Evolutionary conservation across 2,888 invertebrate genomes (phyloP).

Genomic region (Tenodera sinensis): DNA sequence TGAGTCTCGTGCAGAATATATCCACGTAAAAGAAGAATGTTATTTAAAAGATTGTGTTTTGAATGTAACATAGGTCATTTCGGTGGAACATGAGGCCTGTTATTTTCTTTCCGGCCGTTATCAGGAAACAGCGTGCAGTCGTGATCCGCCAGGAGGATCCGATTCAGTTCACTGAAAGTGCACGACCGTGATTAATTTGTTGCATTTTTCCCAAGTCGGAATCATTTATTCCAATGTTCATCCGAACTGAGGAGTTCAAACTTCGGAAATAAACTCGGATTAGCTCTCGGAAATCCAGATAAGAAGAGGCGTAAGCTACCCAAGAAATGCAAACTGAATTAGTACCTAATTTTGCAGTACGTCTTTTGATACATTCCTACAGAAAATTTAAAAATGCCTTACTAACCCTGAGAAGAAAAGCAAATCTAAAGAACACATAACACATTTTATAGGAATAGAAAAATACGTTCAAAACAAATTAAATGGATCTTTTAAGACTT

Average conservation of each 20-base stretch:
- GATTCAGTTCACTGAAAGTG: not conserved
- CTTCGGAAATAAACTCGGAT: not conserved
- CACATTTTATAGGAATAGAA: too few relatives aligned
- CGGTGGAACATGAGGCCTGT: not conserved
- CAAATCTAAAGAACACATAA: too few relatives aligned
- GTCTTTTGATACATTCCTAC: too few relatives aligned
- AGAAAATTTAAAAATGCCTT: too few relatives aligned
- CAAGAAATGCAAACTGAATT: not conserved
- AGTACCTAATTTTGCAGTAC: too few relatives aligned
- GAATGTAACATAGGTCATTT: not conserved
- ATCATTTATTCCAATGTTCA: not conserved
- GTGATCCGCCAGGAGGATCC: not conserved
- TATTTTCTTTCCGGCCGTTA: not conserved
- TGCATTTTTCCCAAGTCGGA: not conserved
- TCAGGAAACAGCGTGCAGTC: not conserved
- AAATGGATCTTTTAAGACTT: too few relatives aligned
- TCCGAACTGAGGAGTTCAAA: not conserved
- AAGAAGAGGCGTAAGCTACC: not conserved
- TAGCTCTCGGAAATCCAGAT: not conserved
- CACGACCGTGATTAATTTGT: not conserved
- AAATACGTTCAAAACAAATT: too few relatives aligned
- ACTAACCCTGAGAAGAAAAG: too few relatives aligned
- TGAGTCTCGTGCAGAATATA: not conserved
- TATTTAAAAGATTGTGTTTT: not conserved
- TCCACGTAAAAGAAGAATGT: not conserved